Conservation (phyloP, 1,140 invertebrate species). For the Triops cancriformis region DNA sequence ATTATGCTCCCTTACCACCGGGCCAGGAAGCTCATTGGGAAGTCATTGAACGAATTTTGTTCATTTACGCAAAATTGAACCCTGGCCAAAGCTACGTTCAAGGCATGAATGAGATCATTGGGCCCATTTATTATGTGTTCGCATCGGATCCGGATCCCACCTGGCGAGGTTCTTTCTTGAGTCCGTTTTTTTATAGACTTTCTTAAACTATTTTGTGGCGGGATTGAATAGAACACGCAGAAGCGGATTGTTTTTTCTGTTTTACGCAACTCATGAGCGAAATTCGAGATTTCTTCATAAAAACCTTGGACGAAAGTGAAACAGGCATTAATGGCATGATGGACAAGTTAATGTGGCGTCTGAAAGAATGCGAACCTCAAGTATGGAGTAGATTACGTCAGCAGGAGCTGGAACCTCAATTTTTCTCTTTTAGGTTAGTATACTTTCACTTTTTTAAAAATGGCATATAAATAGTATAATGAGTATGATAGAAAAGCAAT, state of each 20-base stretch:
- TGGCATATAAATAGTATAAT: no score
- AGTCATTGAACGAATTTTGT: conserved; percentile 91
- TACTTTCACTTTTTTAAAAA: background rate
- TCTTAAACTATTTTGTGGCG: no score
- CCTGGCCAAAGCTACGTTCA: conserved; percentile 96
- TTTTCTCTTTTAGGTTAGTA: conserved; percentile 78
- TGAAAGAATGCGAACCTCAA: conserved; percentile 65
- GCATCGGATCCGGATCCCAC: conserved; percentile 76
- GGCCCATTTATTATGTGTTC: conserved; percentile 96
- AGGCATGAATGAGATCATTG: conserved; percentile 99
- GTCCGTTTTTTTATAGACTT: no score
- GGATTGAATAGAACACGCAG: conserved; percentile 66
- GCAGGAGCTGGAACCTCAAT: conserved; percentile 86
- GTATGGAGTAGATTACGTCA: conserved; percentile 65
- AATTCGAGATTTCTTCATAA: conserved; percentile 95
- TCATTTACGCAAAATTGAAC: conserved; percentile 95
- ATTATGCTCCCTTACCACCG: conserved; percentile 69
- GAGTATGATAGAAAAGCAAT: no score
- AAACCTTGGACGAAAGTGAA: conserved; percentile 85
- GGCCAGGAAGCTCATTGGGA: conserved; percentile 90
- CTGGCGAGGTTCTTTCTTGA: conserved; percentile 56
- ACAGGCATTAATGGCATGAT: conserved; percentile 81
- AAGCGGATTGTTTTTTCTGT: conserved; percentile 95
- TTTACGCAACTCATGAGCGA: conserved; percentile 96
- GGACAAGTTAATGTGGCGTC: conserved; percentile 60